Evolutionary conservation across 2,113 vertebrate genomes (phyloP).

Genomic region (Antechinus flavipes): DNA sequence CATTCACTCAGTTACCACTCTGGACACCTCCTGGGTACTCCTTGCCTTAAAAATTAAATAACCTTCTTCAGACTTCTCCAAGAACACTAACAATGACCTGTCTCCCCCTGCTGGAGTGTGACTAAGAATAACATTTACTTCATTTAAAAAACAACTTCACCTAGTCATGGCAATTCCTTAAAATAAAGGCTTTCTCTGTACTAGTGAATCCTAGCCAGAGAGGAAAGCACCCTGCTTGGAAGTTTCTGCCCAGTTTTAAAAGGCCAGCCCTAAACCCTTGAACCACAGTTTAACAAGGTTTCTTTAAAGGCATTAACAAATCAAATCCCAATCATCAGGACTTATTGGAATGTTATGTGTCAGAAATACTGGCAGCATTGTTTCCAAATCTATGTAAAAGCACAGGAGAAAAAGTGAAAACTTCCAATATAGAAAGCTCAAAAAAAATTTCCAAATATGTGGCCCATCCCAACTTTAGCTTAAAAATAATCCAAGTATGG

Average conservation of each 20-base stretch:
- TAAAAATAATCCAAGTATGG: background rate
- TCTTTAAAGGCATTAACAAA: background rate
- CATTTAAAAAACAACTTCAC: rapidly evolving
- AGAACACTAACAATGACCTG: slow-evolving; percentile 9
- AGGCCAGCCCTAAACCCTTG: background rate
- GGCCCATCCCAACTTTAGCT: background rate
- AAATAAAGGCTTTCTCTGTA: background rate
- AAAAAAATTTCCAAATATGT: background rate
- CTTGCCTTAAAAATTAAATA: slow-evolving; percentile 21
- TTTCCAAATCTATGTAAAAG: background rate
- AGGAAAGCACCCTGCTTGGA: background rate
- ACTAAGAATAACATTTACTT: slow-evolving; percentile 1
- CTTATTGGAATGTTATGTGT: background rate
- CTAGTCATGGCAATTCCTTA: slow-evolving; percentile 15
- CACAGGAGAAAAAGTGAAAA: background rate
- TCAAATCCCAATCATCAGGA: background rate
- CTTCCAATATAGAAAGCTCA: background rate
- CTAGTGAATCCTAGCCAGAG: background rate
- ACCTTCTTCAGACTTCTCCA: background rate
- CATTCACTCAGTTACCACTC: background rate
- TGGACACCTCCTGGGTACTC: background rate
- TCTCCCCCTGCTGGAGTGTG: slow-evolving; percentile 65
- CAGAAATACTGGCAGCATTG: background rate
- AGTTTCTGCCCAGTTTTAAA: background rate
- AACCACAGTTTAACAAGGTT: background rate